Percentiles rank a stretch among this genome's conserved stretches.
phyloP scores from a whole-genome alignment of 2,888 invertebrate species.

The Archips crataeganus region DNA sequence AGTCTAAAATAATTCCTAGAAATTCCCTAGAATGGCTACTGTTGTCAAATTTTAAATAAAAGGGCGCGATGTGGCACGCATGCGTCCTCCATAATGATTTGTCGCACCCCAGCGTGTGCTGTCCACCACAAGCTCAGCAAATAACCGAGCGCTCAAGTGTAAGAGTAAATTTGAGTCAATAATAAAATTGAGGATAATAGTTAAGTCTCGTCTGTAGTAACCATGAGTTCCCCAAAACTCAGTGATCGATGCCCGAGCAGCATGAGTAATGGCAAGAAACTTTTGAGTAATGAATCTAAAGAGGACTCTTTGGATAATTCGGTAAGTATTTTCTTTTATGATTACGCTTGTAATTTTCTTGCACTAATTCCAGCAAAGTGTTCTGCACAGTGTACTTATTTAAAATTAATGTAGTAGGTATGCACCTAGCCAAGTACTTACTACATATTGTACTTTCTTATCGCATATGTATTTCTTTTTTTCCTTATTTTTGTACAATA shows the following conservation, averaged over 20 bases:
- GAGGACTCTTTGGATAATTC: constrained; percentile 80
- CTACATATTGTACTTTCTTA: not conserved
- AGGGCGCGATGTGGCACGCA: constrained; percentile 48
- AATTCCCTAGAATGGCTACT: not conserved
- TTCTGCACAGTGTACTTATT: not conserved
- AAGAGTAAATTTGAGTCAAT: constrained; percentile 3
- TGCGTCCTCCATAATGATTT: constrained; percentile 67
- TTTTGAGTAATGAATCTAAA: constrained; percentile 69
- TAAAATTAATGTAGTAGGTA: not conserved
- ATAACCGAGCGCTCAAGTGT: constrained; percentile 5
- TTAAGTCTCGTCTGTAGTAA: constrained; percentile 13
- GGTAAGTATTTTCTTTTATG: constrained; percentile 59
- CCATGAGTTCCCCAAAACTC: constrained; percentile 79
- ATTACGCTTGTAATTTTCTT: not conserved
- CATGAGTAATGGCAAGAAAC: constrained; percentile 74
- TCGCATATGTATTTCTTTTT: not conserved
- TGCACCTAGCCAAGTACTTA: not conserved
- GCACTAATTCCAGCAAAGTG: not conserved
- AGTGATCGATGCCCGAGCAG: constrained; percentile 75
- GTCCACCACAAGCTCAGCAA: constrained; percentile 12
- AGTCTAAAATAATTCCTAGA: not conserved
- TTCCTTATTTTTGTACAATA: too few species aligned
- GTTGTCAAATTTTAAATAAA: not conserved
- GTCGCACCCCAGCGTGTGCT: constrained; percentile 47
- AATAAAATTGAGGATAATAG: not conserved